These are phyloP conservation scores for Quadriops clusia DNA, from an alignment of 2,888 invertebrate genomes.

Conservation along the genomic window DNA sequence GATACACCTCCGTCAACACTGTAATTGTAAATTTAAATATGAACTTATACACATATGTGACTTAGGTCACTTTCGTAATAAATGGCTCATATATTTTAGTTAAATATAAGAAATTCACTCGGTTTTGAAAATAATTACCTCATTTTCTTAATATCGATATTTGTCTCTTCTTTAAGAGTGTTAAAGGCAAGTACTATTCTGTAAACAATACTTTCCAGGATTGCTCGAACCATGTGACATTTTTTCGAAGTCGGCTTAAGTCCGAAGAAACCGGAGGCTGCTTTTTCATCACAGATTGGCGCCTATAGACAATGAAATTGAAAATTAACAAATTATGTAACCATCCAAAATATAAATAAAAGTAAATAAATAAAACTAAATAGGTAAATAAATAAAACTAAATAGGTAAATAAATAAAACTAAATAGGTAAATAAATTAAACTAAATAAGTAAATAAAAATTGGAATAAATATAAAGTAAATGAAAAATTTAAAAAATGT, in stretches of 20 bases:
- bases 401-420: too few species aligned
- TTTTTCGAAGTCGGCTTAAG: conserved; percentile 60
- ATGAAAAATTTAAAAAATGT: too few species aligned
- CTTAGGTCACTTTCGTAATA: background rate
- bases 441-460: too few species aligned
- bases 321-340: too few species aligned
- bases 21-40: conserved; percentile 21
- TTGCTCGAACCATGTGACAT: conserved; percentile 68
- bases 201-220: conserved; percentile 78
- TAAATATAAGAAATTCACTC: too few species aligned
- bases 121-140: conserved; percentile 18
- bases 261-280: conserved; percentile 76
- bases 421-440: too few species aligned
- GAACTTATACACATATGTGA: background rate
- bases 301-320: conserved; percentile 45
- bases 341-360: too few species aligned
- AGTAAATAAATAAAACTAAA: too few species aligned
- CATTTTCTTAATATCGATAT: conserved; percentile 18
- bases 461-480: too few species aligned
- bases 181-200: conserved; percentile 66
- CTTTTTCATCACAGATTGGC: conserved; percentile 76
- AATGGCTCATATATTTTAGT: too few species aligned
- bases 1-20: conserved; percentile 97
- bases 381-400: too few species aligned
- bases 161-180: conserved; percentile 53